These are phyloP conservation scores for Orchestia grillus DNA, from an alignment of 1,140 invertebrate species.

Conservation along the genomic window DNA sequence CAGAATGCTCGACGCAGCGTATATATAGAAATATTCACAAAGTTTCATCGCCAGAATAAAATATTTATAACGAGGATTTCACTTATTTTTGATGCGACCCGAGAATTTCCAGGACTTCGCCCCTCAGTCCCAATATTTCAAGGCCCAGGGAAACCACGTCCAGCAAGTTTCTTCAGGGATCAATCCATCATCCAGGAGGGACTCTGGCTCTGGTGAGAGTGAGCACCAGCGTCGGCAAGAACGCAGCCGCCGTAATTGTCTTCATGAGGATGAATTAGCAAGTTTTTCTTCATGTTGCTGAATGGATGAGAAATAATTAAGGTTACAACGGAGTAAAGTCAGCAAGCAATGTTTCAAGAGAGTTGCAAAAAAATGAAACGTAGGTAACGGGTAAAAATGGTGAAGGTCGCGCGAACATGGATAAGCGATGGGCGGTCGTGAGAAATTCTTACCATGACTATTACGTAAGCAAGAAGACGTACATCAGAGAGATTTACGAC, in stretches of 20 bases:
- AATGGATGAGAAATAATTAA: not conserved
- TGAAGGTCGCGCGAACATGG: not conserved
- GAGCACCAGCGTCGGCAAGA: not conserved
- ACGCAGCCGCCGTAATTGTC: not conserved
- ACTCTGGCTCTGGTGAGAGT: not conserved
- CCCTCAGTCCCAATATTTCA: not conserved
- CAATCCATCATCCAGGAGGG: not conserved
- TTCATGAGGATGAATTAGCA: not conserved
- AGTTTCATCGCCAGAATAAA: not conserved
- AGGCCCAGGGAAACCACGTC: not conserved
- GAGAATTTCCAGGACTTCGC: not conserved
- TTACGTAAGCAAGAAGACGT: not conserved
- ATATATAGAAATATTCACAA: not conserved
- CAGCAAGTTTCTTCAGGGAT: not conserved
- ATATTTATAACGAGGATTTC: not conserved
- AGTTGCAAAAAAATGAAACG: not conserved
- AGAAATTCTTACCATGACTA: not conserved
- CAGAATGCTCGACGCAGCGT: not conserved
- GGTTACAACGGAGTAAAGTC: not conserved
- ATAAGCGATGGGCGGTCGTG: not conserved
- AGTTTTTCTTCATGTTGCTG: not conserved
- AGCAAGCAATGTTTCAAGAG: not conserved
- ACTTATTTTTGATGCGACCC: not conserved
- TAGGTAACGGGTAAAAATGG: not conserved
- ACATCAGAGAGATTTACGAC: not conserved